Evolutionary conservation across 2,888 invertebrate genomes (phyloP).

Genomic region (Troilus luridus): DNA sequence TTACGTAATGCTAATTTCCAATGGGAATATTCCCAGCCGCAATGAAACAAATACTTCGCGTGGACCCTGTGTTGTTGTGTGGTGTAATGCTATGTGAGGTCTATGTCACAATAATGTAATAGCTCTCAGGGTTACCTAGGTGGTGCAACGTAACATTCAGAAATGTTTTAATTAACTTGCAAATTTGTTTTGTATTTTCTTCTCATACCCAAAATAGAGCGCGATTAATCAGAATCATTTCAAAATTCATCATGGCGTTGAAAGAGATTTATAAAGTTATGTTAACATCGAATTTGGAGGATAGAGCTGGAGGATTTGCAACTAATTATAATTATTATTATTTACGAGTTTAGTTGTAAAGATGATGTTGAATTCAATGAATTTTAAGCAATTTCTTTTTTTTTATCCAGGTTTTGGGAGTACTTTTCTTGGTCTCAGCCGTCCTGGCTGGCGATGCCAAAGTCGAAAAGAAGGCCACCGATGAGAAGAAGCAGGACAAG

Average conservation of each 20-base stretch:
- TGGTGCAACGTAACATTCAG: background rate
- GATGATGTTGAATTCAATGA: background rate
- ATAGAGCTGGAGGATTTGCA: no score
- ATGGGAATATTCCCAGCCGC: background rate
- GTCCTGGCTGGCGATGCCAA: slow-evolving; percentile 67
- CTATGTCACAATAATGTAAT: background rate
- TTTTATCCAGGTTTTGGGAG: slow-evolving; percentile 40
- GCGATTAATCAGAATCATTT: background rate
- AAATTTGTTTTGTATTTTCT: background rate
- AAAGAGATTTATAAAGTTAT: background rate
- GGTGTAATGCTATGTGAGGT: background rate
- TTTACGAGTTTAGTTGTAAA: no score
- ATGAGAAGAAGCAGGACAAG: slow-evolving; percentile 69
- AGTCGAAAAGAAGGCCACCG: slow-evolving; percentile 62
- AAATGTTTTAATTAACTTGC: background rate
- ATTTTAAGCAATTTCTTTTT: background rate
- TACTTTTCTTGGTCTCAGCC: slow-evolving; percentile 69
- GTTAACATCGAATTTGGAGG: no score
- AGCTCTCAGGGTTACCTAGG: background rate
- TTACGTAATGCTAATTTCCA: background rate
- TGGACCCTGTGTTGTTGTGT: background rate
- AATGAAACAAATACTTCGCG: background rate
- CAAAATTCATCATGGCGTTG: background rate
- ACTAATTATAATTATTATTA: no score
- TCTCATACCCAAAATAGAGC: background rate